Conservation (phyloP, 2,888 invertebrate genomes). For the Atethmia centrago region DNA sequence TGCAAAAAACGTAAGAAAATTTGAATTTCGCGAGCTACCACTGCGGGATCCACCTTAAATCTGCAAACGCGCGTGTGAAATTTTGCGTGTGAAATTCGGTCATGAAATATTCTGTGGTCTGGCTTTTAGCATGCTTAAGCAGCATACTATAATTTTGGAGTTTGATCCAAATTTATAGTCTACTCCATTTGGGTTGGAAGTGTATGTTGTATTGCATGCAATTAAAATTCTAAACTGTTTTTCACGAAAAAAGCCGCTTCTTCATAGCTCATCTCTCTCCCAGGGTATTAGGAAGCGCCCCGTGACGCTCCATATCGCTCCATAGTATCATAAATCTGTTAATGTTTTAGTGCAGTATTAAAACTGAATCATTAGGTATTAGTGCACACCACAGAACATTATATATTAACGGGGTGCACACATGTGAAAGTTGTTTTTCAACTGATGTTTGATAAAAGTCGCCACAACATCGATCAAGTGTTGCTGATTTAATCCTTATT, state of each 20-base stretch:
- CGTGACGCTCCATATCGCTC: neutral
- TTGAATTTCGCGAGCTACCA: no score
- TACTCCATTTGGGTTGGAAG: neutral
- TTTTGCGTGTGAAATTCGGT: no score
- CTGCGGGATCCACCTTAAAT: no score
- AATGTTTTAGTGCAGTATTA: no score
- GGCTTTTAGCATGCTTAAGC: neutral
- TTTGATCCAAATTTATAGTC: no score
- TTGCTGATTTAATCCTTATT: slow-evolving; percentile 38
- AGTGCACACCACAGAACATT: no score
- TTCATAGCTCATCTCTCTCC: neutral
- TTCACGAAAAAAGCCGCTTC: neutral
- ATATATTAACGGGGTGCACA: no score
- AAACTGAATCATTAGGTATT: neutral
- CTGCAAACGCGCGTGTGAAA: no score
- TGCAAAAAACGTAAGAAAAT: no score
- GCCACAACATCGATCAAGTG: slow-evolving; percentile 31
- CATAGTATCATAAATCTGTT: no score
- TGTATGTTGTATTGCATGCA: neutral
- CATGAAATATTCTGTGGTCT: neutral
- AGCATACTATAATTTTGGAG: no score
- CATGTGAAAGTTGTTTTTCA: slow-evolving; percentile 2
- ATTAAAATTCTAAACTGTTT: neutral
- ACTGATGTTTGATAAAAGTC: slow-evolving; percentile 4
- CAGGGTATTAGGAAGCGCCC: neutral